These are phyloP conservation scores for Blastobasis adustella DNA, from an alignment of 2,888 invertebrate genomes.

Conservation along the genomic window DNA sequence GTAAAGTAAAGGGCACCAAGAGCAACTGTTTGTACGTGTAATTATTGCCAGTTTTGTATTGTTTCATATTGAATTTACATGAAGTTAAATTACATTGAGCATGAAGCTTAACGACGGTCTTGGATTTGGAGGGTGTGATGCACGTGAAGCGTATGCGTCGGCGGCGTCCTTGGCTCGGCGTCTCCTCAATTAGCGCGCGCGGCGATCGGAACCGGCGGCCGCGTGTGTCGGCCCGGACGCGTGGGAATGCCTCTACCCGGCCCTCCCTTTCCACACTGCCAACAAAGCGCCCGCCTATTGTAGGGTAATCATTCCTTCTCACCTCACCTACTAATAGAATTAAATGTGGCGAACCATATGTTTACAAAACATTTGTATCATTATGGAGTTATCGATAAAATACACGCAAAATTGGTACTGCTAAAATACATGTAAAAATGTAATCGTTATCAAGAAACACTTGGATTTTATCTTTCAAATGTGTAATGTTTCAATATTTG, in stretches of 20 bases:
- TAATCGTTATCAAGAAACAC: too few relatives aligned
- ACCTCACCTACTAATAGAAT: neutral
- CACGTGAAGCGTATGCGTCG: neutral
- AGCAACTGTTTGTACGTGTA: too few relatives aligned
- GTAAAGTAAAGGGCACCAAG: too few relatives aligned
- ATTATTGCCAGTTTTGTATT: too few relatives aligned
- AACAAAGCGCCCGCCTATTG: conserved; percentile 12
- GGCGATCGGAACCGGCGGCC: conserved; percentile 64
- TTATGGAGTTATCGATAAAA: neutral
- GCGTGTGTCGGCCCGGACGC: conserved; percentile 43
- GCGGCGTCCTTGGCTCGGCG: conserved; percentile 44
- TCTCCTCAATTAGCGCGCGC: conserved; percentile 61
- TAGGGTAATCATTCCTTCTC: conserved; percentile 1
- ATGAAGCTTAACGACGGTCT: too few relatives aligned
- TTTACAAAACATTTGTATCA: neutral
- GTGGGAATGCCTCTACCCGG: conserved; percentile 53
- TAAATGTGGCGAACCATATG: neutral
- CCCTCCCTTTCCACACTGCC: conserved; percentile 37
- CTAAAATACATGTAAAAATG: too few relatives aligned
- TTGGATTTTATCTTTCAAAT: too few relatives aligned
- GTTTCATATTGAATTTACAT: too few relatives aligned
- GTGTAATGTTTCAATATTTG: too few relatives aligned
- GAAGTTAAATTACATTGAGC: too few relatives aligned
- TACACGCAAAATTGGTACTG: neutral
- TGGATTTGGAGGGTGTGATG: too few relatives aligned